These are phyloP conservation scores for Amyelois transitella DNA, from an alignment of 1,140 invertebrate genomes.

Conservation along the genomic window DNA sequence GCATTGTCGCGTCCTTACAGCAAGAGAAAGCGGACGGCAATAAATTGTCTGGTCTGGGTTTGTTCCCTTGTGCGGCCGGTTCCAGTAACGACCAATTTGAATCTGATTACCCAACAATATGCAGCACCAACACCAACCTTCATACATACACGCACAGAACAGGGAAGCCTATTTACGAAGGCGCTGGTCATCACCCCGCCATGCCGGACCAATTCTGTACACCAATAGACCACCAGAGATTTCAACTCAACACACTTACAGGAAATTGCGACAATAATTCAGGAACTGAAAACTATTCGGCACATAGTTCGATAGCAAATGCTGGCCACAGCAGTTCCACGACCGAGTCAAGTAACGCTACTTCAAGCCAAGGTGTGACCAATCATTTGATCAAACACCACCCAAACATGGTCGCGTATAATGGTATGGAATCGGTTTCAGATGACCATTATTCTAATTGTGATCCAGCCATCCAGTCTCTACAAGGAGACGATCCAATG, in stretches of 20 bases:
- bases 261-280: slow-evolving; percentile 75
- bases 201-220: slow-evolving; percentile 70
- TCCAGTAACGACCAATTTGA: slow-evolving; percentile 86
- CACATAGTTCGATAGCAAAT: slow-evolving; percentile 71
- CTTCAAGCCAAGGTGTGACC: slow-evolving; percentile 68
- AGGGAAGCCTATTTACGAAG: slow-evolving; percentile 85
- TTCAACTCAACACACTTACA: slow-evolving; percentile 60
- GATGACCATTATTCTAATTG: slow-evolving; percentile 74
- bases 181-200: slow-evolving; percentile 70
- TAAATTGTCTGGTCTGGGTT: slow-evolving; percentile 81
- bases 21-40: slow-evolving; percentile 76
- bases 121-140: slow-evolving; percentile 88
- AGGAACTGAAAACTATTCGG: slow-evolving; percentile 71
- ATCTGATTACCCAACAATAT: slow-evolving; percentile 88
- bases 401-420: slow-evolving; percentile 65
- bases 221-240: slow-evolving; percentile 61
- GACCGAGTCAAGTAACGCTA: slow-evolving; percentile 70
- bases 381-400: slow-evolving; percentile 73
- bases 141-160: slow-evolving; percentile 87
- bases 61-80: slow-evolving; percentile 85
- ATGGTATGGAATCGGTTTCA: slow-evolving; percentile 66
- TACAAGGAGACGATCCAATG: slow-evolving; percentile 67
- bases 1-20: slow-evolving; percentile 66
- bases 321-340: slow-evolving; percentile 72
- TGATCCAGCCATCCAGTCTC: slow-evolving; percentile 67